Conservation (phyloP, 37 sponge, comb jelly and placozoan genomes). For the Ephydatia muelleri region DNA sequence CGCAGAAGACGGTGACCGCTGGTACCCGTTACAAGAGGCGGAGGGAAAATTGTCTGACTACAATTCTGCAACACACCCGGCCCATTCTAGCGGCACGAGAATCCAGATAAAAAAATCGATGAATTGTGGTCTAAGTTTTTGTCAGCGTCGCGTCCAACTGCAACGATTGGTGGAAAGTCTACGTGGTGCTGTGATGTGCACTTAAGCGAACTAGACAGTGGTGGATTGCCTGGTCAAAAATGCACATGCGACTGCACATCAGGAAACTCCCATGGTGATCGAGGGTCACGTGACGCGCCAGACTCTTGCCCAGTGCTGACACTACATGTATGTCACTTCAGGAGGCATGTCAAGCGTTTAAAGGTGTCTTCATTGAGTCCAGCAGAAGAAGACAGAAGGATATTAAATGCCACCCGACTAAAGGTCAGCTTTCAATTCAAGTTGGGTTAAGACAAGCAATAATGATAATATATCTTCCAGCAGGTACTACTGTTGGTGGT, state of each 20-base stretch:
- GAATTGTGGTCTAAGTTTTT: neutral
- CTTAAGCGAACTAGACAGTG: neutral
- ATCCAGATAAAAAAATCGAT: neutral
- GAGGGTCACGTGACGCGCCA: neutral
- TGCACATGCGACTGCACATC: neutral
- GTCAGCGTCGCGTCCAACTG: neutral
- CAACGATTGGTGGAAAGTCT: neutral
- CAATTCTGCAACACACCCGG: neutral
- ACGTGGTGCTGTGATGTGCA: neutral
- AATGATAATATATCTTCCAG: too few species aligned
- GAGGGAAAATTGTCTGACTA: neutral
- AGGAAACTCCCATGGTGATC: neutral
- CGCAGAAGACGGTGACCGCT: neutral
- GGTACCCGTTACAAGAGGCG: neutral
- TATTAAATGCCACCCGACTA: neutral
- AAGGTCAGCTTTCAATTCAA: too few species aligned
- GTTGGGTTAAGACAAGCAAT: too few species aligned
- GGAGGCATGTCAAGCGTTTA: neutral
- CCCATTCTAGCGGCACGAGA: neutral
- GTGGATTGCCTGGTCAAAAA: neutral
- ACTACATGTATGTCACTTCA: neutral
- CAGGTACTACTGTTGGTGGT: neutral
- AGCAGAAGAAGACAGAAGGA: neutral
- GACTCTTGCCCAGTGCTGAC: neutral
- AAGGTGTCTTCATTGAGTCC: neutral